Conservation (phyloP, 2,797 vertebrate species). For the Semaprochilodus insignis region DNA sequence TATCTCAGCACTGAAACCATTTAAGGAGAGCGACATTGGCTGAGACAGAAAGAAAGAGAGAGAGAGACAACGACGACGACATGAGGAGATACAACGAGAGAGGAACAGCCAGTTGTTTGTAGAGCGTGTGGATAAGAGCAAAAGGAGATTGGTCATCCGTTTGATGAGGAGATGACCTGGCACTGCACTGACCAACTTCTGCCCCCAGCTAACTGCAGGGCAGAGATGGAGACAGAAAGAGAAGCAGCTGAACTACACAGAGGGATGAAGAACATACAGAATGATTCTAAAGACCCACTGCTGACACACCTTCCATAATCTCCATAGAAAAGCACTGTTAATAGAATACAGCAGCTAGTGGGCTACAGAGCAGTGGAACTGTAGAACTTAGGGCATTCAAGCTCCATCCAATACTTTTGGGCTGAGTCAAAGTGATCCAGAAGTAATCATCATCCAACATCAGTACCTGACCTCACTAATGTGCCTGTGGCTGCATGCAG, state of each 20-base stretch:
- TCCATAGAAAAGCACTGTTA: not conserved
- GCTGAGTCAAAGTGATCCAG: too few relatives aligned
- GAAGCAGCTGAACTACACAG: not conserved
- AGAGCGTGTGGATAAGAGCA: not conserved
- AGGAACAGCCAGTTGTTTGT: not conserved
- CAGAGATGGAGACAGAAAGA: not conserved
- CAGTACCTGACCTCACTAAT: too few relatives aligned
- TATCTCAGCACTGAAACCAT: too few relatives aligned
- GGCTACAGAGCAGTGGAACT: too few relatives aligned
- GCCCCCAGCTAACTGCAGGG: not conserved
- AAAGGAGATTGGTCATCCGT: not conserved
- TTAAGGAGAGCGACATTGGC: not conserved
- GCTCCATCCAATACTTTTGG: too few relatives aligned
- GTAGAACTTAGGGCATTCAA: not conserved
- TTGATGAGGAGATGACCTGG: not conserved
- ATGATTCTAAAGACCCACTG: not conserved
- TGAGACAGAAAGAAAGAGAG: not conserved
- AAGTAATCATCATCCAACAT: not conserved
- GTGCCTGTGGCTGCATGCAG: too few relatives aligned
- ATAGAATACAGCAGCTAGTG: not conserved
- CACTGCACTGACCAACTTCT: not conserved
- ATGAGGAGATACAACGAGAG: not conserved
- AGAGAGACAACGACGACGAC: not conserved
- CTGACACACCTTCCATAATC: not conserved
- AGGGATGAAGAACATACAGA: not conserved